Evolutionary conservation across 2,888 invertebrate species (phyloP).

Genomic region (Minunthozetes semirufus): DNA sequence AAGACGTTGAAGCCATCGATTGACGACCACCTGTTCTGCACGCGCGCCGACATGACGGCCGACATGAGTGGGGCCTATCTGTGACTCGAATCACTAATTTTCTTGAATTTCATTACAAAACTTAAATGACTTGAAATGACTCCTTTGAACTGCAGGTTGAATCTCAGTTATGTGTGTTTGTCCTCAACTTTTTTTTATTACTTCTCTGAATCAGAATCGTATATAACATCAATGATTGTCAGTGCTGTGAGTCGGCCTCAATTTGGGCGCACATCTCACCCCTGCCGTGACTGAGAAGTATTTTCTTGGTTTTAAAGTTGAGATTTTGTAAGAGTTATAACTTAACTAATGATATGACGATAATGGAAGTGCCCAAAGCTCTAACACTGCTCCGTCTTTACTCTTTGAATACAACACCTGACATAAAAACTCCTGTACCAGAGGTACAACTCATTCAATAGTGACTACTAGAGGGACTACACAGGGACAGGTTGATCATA

Average conservation of each 20-base stretch:
- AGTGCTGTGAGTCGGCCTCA: slow-evolving; percentile 1
- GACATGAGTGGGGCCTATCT: not conserved
- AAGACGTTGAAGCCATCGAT: not conserved
- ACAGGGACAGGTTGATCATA: slow-evolving; percentile 13
- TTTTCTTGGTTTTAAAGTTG: not conserved
- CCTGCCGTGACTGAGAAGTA: slow-evolving; percentile 18
- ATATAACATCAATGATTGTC: slow-evolving; percentile 1
- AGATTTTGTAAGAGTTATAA: not conserved
- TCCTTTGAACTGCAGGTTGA: slow-evolving; percentile 10
- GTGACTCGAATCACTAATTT: slow-evolving; percentile 18
- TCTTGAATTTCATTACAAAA: not conserved
- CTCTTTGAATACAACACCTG: slow-evolving; percentile 25
- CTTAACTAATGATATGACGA: not conserved
- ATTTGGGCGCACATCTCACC: not conserved
- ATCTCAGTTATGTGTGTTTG: not conserved
- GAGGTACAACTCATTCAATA: slow-evolving; percentile 7
- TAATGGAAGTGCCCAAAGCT: slow-evolving; percentile 11
- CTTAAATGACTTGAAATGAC: too few relatives aligned
- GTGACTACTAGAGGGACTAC: not conserved
- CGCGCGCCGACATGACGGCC: not conserved
- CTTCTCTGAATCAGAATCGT: slow-evolving; percentile 7
- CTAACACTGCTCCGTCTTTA: not conserved
- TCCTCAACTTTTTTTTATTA: slow-evolving; percentile 9
- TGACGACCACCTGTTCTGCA: slow-evolving; percentile 18
- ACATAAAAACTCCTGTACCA: not conserved